Evolutionary conservation across 2,888 invertebrate species (phyloP).

Genomic region (Melinopterus prodromus): DNA sequence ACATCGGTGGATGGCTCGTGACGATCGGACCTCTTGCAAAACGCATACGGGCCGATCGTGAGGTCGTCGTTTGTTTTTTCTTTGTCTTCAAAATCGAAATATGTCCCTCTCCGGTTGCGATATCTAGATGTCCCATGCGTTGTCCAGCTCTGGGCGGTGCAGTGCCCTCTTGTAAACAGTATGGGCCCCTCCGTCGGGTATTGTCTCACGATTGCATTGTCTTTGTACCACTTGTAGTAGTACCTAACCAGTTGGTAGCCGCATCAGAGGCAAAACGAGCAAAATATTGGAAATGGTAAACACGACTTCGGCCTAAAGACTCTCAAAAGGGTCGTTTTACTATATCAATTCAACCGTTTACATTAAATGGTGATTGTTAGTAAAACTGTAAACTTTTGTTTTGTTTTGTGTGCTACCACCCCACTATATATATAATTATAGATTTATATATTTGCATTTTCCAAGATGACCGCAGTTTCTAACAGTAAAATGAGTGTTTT

Average conservation of each 20-base stretch:
- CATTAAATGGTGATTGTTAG: no score
- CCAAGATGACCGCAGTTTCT: no score
- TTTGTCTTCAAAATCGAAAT: background rate
- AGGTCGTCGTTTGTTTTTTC: background rate
- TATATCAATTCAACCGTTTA: background rate
- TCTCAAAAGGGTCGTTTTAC: background rate
- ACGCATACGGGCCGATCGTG: background rate
- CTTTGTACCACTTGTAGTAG: background rate
- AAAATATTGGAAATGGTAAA: background rate
- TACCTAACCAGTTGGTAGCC: background rate
- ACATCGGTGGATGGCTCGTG: background rate
- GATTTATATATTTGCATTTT: no score
- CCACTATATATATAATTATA: no score
- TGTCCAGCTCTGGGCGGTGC: background rate
- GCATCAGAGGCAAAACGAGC: background rate
- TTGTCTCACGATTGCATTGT: background rate
- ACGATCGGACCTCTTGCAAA: background rate
- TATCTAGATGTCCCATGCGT: background rate
- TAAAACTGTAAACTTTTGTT: no score
- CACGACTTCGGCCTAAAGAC: background rate
- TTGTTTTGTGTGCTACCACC: no score
- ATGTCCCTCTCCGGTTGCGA: background rate
- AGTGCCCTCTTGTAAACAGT: background rate
- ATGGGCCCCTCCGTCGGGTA: background rate
- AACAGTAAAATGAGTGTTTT: no score